These are phyloP conservation scores for Lamellibrachia columna DNA, from an alignment of 2,888 invertebrate genomes.

Conservation along the genomic window DNA sequence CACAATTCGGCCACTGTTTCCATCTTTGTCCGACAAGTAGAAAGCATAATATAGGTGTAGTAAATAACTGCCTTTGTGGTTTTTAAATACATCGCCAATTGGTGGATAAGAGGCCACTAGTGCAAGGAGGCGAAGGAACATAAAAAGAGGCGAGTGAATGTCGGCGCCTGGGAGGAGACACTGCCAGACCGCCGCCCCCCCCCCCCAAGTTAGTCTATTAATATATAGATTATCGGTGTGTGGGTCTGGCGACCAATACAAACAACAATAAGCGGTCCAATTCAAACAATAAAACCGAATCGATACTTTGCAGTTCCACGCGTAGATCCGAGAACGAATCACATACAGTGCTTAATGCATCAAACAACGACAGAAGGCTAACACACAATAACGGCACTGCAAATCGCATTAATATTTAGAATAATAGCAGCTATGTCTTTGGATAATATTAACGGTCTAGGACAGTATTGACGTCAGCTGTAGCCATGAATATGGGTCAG, in stretches of 20 bases:
- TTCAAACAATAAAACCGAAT: not conserved
- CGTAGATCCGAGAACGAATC: not conserved
- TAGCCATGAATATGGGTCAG: not conserved
- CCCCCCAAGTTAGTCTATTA: not conserved
- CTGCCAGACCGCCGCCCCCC: not conserved
- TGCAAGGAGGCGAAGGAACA: too few relatives aligned
- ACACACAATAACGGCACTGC: not conserved
- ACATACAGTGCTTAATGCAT: not conserved
- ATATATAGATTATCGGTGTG: not conserved
- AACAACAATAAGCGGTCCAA: not conserved
- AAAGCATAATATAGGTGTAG: too few relatives aligned
- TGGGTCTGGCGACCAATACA: not conserved
- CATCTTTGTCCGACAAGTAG: too few relatives aligned
- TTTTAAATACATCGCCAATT: too few relatives aligned
- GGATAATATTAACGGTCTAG: not conserved
- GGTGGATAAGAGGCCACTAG: too few relatives aligned
- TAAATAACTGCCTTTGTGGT: too few relatives aligned
- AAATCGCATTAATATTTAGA: not conserved
- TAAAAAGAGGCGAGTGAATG: too few relatives aligned
- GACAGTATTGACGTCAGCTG: not conserved
- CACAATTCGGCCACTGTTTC: too few relatives aligned
- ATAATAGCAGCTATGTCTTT: not conserved
- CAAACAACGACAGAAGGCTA: not conserved
- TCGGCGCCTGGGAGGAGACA: too few relatives aligned
- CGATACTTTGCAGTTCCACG: not conserved